Evolutionary conservation across 37 sponge, comb jelly and placozoan species (phyloP).

Genomic region (Theonella swinhoei): DNA sequence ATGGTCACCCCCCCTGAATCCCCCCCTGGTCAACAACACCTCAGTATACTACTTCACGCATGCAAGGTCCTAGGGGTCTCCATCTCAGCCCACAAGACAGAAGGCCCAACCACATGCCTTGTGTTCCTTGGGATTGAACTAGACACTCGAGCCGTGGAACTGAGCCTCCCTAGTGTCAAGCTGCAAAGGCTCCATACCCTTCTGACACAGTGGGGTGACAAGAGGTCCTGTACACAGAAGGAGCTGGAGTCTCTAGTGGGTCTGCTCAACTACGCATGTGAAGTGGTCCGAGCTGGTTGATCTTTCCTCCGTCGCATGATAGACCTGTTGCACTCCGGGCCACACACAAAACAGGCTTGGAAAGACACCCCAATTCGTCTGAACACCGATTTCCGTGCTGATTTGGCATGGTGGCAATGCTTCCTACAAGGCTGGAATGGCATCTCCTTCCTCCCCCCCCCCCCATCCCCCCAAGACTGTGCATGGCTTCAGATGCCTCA

Average conservation of each 20-base stretch:
- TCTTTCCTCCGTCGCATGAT: constrained; percentile 10
- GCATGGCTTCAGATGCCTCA: constrained; percentile 30
- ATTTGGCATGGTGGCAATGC: background rate
- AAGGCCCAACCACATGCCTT: background rate
- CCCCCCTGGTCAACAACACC: background rate
- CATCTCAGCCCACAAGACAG: background rate
- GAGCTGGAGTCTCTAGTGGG: constrained; percentile 16
- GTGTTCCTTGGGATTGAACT: constrained; percentile 1
- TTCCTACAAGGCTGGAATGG: constrained; percentile 7
- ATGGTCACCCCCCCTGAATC: background rate
- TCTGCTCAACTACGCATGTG: constrained; percentile 10
- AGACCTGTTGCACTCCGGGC: background rate
- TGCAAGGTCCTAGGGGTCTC: background rate
- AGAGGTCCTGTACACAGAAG: background rate
- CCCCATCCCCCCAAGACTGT: background rate
- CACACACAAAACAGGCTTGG: background rate
- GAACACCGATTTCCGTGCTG: constrained; percentile 3
- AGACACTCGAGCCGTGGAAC: background rate
- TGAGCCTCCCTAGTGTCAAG: constrained; percentile 10
- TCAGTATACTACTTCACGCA: background rate
- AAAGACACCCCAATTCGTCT: background rate
- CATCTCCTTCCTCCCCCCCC: constrained; percentile 2
- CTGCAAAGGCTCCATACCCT: background rate
- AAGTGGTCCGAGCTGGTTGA: constrained; percentile 19
- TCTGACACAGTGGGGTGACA: background rate